These are phyloP conservation scores for Hermaeophaga mercurialis DNA, from an alignment of 2,888 invertebrate species.

Conservation along the genomic window DNA sequence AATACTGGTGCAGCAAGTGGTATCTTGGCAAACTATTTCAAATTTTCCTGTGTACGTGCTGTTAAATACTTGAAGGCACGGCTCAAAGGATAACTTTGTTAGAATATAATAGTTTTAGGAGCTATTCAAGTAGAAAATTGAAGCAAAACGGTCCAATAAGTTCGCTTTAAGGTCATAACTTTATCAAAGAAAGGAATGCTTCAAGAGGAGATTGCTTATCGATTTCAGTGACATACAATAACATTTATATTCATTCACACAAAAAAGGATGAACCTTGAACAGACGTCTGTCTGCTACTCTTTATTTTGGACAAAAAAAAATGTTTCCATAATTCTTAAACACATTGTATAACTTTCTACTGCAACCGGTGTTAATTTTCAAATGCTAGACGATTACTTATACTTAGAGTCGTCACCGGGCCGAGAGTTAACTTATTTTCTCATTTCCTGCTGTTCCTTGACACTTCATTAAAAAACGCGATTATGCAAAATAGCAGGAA, in stretches of 20 bases:
- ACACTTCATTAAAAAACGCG: constrained; percentile 27
- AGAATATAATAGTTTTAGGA: constrained; percentile 34
- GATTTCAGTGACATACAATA: background rate
- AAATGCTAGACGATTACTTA: constrained; percentile 1
- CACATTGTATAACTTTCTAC: background rate
- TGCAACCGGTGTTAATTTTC: background rate
- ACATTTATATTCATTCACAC: too few relatives aligned
- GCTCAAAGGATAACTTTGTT: constrained; percentile 37
- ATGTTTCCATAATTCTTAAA: too few relatives aligned
- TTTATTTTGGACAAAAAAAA: too few relatives aligned
- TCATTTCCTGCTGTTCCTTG: constrained; percentile 29
- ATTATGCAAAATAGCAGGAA: constrained; percentile 28
- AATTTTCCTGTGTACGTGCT: constrained; percentile 18
- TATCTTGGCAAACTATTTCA: constrained; percentile 17
- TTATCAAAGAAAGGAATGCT: constrained; percentile 28
- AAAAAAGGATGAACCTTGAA: too few relatives aligned
- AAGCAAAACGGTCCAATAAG: constrained; percentile 26
- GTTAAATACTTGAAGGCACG: constrained; percentile 22
- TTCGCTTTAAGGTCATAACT: constrained; percentile 28
- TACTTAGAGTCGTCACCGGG: constrained; percentile 4
- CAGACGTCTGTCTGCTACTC: too few relatives aligned
- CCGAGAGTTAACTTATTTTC: constrained; percentile 31
- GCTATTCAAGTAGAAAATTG: constrained; percentile 33
- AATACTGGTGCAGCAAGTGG: background rate
- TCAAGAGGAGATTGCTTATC: constrained; percentile 10